phyloP scores from a whole-genome alignment of 2,113 vertebrate species.

The Pipra filicauda region DNA sequence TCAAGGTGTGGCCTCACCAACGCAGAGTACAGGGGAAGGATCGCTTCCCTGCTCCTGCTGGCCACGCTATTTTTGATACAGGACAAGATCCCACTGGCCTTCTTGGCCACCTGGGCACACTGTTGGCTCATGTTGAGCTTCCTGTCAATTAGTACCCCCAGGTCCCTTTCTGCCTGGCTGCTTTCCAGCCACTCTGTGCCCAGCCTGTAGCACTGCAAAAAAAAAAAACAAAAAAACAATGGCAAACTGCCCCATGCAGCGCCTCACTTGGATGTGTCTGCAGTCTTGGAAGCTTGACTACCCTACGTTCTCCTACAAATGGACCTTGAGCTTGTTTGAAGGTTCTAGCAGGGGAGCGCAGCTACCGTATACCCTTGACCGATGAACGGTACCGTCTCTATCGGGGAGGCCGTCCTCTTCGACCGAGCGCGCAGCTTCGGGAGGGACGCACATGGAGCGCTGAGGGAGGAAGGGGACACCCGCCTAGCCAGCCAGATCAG shows the following conservation, averaged over 20 bases:
- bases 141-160: too few relatives aligned
- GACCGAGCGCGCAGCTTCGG: slow-evolving; percentile 96
- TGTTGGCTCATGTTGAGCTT: too few relatives aligned
- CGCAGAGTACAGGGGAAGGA: too few relatives aligned
- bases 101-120: too few relatives aligned
- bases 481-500: slow-evolving; percentile 99
- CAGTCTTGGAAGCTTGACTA: slow-evolving; percentile 98
- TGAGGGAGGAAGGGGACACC: slow-evolving; percentile 99
- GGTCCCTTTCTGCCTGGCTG: too few relatives aligned
- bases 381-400: slow-evolving; percentile 83
- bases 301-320: slow-evolving; percentile 98
- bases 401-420: slow-evolving; percentile 88
- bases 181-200: too few relatives aligned
- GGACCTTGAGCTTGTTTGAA: slow-evolving; percentile 99
- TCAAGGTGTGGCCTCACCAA: too few relatives aligned
- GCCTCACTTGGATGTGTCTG: slow-evolving; percentile 98
- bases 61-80: too few relatives aligned
- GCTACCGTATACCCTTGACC: slow-evolving; percentile 94
- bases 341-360: slow-evolving; percentile 99
- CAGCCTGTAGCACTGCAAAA: too few relatives aligned
- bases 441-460: slow-evolving; percentile 95
- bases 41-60: too few relatives aligned
- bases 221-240: too few relatives aligned
- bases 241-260: slow-evolving; percentile 98
- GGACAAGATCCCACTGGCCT: too few relatives aligned